Evolutionary conservation across 2,797 vertebrate species (phyloP).

Genomic region (Gobionotothen gibberifrons): DNA sequence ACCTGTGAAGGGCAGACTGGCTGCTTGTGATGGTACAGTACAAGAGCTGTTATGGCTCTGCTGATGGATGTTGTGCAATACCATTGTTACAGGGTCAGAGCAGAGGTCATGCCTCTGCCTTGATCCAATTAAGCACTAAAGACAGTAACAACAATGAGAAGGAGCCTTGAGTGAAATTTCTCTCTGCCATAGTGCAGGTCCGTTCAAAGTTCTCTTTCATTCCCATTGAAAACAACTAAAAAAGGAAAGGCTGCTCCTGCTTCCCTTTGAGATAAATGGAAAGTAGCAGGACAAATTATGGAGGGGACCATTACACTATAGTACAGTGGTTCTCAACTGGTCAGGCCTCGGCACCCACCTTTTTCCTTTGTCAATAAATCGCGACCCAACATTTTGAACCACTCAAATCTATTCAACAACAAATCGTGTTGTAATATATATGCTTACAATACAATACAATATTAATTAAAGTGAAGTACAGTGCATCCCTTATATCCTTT

Average conservation of each 20-base stretch:
- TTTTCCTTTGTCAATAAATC: no score
- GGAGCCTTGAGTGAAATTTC: conserved; percentile 26
- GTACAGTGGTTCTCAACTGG: no score
- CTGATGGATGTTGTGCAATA: conserved; percentile 43
- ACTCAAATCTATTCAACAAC: no score
- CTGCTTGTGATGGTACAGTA: neutral
- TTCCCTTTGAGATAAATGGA: conserved; percentile 5
- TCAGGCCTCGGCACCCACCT: no score
- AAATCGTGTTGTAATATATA: no score
- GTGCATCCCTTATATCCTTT: no score
- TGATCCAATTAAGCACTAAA: conserved; percentile 42
- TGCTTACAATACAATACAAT: no score
- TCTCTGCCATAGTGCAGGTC: neutral
- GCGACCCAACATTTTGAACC: no score
- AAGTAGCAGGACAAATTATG: conserved; percentile 10
- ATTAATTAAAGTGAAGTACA: no score
- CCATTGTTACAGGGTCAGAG: conserved; percentile 31
- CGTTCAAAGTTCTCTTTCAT: conserved; percentile 29
- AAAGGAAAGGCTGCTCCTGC: conserved; percentile 16
- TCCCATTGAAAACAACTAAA: conserved; percentile 17
- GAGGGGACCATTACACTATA: neutral
- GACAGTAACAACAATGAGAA: conserved; percentile 26
- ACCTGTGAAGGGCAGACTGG: conserved; percentile 2
- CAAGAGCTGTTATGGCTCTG: conserved; percentile 10
- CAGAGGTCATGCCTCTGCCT: conserved; percentile 28